Evolutionary conservation across 2,888 invertebrate species (phyloP).

Genomic region (Fabriciana adippe): DNA sequence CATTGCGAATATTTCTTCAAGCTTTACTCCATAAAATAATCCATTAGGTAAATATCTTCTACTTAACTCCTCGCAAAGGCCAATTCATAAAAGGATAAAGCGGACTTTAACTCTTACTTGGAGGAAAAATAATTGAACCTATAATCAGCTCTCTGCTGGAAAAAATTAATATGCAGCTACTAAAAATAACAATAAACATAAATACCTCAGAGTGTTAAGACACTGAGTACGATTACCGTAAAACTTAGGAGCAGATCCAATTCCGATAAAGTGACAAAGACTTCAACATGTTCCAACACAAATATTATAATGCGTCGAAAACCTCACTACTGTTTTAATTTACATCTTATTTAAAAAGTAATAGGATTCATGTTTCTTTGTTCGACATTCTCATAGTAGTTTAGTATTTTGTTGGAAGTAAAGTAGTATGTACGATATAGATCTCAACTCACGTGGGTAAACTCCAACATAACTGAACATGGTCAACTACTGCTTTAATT

Average conservation of each 20-base stretch:
- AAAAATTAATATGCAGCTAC: slow-evolving; percentile 46
- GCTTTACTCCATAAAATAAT: slow-evolving; percentile 18
- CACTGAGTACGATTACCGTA: slow-evolving; percentile 67
- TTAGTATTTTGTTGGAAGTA: slow-evolving; percentile 46
- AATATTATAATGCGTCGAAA: slow-evolving; percentile 28
- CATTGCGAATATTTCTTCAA: slow-evolving; percentile 10
- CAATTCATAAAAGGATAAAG: slow-evolving; percentile 34
- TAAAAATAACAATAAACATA: slow-evolving; percentile 56
- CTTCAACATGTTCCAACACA: slow-evolving; percentile 55
- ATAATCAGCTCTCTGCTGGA: slow-evolving; percentile 38
- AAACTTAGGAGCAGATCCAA: slow-evolving; percentile 67
- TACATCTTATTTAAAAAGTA: slow-evolving; percentile 26
- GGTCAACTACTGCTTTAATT: slow-evolving; percentile 61
- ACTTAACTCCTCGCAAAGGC: slow-evolving; percentile 20
- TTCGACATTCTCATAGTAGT: not conserved
- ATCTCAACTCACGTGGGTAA: slow-evolving; percentile 61
- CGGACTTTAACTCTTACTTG: slow-evolving; percentile 31
- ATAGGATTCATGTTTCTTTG: slow-evolving; percentile 26
- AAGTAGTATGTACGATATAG: slow-evolving; percentile 61
- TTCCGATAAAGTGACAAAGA: slow-evolving; percentile 69
- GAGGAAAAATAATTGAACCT: slow-evolving; percentile 35
- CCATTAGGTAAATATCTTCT: slow-evolving; percentile 24
- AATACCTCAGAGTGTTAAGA: slow-evolving; percentile 52
- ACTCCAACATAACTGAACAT: slow-evolving; percentile 56
- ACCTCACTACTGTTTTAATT: slow-evolving; percentile 17